Base-by-base conservation (phyloP, 2,113 vertebrate genomes). In the Odobenus rosmarus region DNA sequence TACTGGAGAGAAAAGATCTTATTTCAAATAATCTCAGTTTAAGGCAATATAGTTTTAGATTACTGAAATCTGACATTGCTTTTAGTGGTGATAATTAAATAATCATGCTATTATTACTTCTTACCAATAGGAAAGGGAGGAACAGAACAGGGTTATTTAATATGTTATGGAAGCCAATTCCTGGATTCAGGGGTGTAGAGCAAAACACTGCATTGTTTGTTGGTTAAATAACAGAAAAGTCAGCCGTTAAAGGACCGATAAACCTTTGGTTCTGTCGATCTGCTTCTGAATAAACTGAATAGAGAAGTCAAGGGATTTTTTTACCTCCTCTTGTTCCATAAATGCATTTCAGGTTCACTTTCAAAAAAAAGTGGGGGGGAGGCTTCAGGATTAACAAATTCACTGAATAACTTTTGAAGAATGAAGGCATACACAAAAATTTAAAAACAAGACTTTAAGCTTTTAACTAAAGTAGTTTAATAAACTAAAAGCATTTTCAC, bases 41-140 rank as follows among this genome's bases (percentile, higher is more conserved):
- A 88, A 95, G 86, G 89, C 88, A 59, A 55, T 57, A 69, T 15
- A 89, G 96, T 95, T 96, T 98, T 95, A 95, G 86, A 97, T 97
- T 94, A 97, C 96, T 97, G 97, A 98, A 98, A 98, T 97, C 59
- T 95, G 93, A 95, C 96, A 84, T 93, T 87, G 76, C 86, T 93
- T 76, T 84, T 62, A 90, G 51, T 71, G 85, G 55, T 89, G 95
- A 93, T 97, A 95, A 97, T 96, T 97, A 90, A 98, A 97, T 93
- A 96, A 97, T 94, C 93, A 95, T 92, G 77, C 42, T 71, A 57
- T 88, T 85, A 89, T 93, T 64, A 87, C 93, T 96, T 97, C 92
- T 96, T 79, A 94, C 71, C 89, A 74, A 77, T 14, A 59, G 74
- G 24, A 89, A 92, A 95, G 67, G 89, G 71, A 55, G 67, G 64